Conservation (phyloP, 92 coral and sea anemone genomes). For the Palythoa caribaeorum region DNA sequence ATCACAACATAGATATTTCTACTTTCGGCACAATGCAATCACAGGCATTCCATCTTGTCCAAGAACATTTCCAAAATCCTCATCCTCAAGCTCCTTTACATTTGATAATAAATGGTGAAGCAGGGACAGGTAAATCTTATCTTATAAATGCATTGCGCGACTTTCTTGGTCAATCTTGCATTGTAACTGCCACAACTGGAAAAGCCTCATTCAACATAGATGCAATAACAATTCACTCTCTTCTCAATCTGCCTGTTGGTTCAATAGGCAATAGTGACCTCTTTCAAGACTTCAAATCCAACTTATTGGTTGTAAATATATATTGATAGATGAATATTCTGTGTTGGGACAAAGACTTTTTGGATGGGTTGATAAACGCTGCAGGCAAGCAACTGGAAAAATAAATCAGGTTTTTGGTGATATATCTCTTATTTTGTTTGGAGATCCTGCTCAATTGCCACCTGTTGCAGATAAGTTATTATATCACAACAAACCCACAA, state of each 20-base stretch:
- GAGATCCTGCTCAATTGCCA: constrained; percentile 2
- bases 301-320: constrained; percentile 37
- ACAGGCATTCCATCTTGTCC: constrained; percentile 40
- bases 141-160: constrained; percentile 42
- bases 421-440: constrained; percentile 51
- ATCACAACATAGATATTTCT: constrained; percentile 39
- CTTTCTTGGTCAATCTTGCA: constrained; percentile 38
- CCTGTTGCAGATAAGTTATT: constrained; percentile 50
- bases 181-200: constrained; percentile 42
- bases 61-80: constrained; percentile 29
- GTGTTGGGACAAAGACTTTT: constrained; percentile 54
- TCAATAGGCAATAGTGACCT: constrained; percentile 41
- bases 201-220: constrained; percentile 54
- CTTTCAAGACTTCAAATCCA: constrained; percentile 48
- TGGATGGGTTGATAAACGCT: constrained; percentile 50
- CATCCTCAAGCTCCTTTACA: constrained; percentile 11
- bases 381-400: constrained; percentile 34
- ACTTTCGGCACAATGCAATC: constrained; percentile 45
- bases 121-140: constrained; percentile 27
- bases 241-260: constrained; percentile 47
- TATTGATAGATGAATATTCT: constrained; percentile 53
- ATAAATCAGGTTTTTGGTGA: constrained; percentile 46
- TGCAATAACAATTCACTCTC: constrained; percentile 47
- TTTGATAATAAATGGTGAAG: constrained; percentile 38
- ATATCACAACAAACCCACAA: constrained; percentile 55